Conservation (phyloP, 2,113 vertebrate genomes). For the Axis porcinus region DNA sequence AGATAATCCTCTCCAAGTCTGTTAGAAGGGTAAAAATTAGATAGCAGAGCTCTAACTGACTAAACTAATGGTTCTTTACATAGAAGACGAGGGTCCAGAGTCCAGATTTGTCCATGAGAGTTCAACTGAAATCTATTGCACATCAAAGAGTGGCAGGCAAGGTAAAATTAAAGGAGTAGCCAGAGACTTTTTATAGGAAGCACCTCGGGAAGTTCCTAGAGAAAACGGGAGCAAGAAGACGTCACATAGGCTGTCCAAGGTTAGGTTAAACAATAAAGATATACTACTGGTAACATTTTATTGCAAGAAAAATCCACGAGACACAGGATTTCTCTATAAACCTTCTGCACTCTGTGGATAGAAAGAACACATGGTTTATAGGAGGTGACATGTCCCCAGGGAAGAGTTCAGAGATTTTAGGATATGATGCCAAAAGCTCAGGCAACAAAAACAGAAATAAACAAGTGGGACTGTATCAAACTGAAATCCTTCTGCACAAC, state of each 20-base stretch:
- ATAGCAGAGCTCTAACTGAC: neutral
- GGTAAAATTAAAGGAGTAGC: neutral
- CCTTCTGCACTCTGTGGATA: neutral
- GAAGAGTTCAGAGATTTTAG: neutral
- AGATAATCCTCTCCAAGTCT: neutral
- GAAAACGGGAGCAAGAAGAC: neutral
- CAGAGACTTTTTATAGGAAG: neutral
- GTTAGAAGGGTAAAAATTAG: neutral
- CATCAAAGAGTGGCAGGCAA: neutral
- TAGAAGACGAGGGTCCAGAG: neutral
- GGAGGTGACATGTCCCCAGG: neutral
- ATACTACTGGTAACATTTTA: neutral
- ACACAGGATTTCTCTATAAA: neutral
- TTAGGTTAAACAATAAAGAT: neutral
- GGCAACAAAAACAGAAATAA: neutral
- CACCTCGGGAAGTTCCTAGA: neutral
- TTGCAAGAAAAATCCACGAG: neutral
- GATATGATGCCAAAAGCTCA: neutral
- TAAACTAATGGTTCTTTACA: neutral
- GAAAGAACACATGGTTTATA: neutral
- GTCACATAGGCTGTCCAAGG: neutral
- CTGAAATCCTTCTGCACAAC: neutral
- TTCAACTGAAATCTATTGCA: neutral
- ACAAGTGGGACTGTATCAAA: neutral
- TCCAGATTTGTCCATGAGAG: neutral